Evolutionary conservation across 1,140 invertebrate species (phyloP), one percentile per base, ranked within the genome.

Genomic region (Euglossa dilemma): DNA sequence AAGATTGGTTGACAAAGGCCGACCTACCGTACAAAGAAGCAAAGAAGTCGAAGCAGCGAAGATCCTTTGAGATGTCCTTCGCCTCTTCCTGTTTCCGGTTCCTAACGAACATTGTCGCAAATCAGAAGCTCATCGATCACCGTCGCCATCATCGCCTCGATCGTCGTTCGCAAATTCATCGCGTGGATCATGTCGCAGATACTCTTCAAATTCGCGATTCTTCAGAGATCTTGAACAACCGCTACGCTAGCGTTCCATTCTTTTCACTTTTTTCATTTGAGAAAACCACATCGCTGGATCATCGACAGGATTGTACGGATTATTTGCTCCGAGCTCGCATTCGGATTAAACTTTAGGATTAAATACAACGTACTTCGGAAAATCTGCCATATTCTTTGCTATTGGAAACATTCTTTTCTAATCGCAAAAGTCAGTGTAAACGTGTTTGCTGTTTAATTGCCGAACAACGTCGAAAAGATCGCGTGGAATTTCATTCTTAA

Each of bases 1-100:
- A 98, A 98, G 95, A 97, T 98, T 92, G 97, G 96, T 95, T 97
- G 96, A 97, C 79, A 81, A 61, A 70, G 87, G 69, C 77, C 56
- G 69, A 83, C 63, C 43, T 70, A 87, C 79, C 87, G 83, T 71
- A 88, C 75, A 59, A 85, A 61, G 79, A 84, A 71, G 76, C 83
- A 87, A 88, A 88, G 83, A 87, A 87, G 86, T 63, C 86, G 83
- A 87, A 88, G 79, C 67, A 87, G 83, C 87, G 85, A 87, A 80
- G 81, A 87, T 80, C 86, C 83, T 67, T 54, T 79, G 66, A 82
- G 86, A 83, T 87, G 79, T 80, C 78, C 88, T 73, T 88, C 81
- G 78, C 75, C 83, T 85, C 77, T 84, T 88, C 84, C 87, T 84
- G 87, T 87, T 89, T 90, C 84, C 90, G 90, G 90, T 91, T 91